Evolutionary conservation across 2,113 vertebrate genomes (phyloP), one percentile per base, ranked within the genome.

Genomic region (Tautogolabrus adspersus): DNA sequence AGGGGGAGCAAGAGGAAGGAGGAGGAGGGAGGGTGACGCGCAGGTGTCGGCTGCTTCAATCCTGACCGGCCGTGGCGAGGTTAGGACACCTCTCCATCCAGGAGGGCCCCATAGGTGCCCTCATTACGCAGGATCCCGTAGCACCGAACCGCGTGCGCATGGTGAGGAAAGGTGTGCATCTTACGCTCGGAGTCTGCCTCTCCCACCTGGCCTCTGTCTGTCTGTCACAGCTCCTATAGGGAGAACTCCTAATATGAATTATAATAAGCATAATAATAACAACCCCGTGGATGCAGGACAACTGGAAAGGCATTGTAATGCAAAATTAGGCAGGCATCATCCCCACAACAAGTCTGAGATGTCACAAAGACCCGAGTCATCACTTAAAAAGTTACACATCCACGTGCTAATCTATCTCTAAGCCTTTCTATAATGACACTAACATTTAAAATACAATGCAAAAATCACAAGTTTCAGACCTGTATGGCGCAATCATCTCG

Each of bases 91-190:
- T 90, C 85, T 92, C 88, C 89, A 91, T 89, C 88, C 88, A 88
- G 91, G 91, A 90, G 89, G 88, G 83, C 89, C 91, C 93, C 90
- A 84, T 88, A 88, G 92, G 92, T 88, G 72, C 90, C 83, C 90
- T 95, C 93, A 94, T 94, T 94, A 94, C 86, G 78, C 75, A 54
- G 83, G 82, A 87, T 89, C 91, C 91, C 66, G 85, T 78, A 88
- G 92, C 88, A 90, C 68, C 47, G 64, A 84, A 80, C 82, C 73
- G 87, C 56, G 78, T n/a, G 76, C 69, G 57, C 82, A 30, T 44
- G 72, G 74, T 66, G 84, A 84, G 87, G 81, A 85, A 86, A 89
- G 81, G 82, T 65, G 80, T 79, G 74, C 81, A 87, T 77, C 77
- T 79, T 52, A 68, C 89, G 54, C 84, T 85, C 71, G 51, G 47